Evolutionary conservation across 2,888 invertebrate species (phyloP).

Genomic region (Quadroppia sp.): DNA sequence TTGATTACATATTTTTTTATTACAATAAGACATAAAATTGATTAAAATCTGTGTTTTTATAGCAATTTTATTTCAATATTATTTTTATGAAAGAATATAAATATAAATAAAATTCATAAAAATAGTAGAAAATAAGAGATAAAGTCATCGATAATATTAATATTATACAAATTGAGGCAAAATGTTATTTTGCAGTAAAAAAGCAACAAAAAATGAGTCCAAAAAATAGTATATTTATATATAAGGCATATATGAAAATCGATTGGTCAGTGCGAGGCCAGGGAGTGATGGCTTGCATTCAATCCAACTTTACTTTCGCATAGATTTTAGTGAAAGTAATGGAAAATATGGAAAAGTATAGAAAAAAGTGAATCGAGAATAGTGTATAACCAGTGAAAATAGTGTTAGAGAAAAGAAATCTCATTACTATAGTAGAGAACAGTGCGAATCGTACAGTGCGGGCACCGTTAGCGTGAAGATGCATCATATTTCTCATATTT

Average conservation of each 20-base stretch:
- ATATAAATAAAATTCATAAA: slow-evolving; percentile 9
- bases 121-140: slow-evolving; percentile 30
- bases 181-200: slow-evolving; percentile 35
- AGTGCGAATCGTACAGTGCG: background rate
- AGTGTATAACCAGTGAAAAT: slow-evolving; percentile 1
- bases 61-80: slow-evolving; percentile 7
- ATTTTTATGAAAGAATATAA: background rate
- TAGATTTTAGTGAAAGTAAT: slow-evolving; percentile 30
- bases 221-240: background rate
- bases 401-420: slow-evolving; percentile 27
- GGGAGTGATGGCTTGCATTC: slow-evolving; percentile 28
- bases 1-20: slow-evolving; percentile 22
- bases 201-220: slow-evolving; percentile 1
- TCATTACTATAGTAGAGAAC: slow-evolving; percentile 21
- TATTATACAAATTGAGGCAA: slow-evolving; percentile 16
- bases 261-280: slow-evolving; percentile 32
- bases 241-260: slow-evolving; percentile 21
- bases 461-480: slow-evolving; percentile 36
- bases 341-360: slow-evolving; percentile 31
- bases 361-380: background rate
- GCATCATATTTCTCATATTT: slow-evolving; percentile 38
- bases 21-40: slow-evolving; percentile 34
- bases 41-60: slow-evolving; percentile 31
- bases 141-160: slow-evolving; percentile 10
- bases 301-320: slow-evolving; percentile 19